phyloP scores from a whole-genome alignment of 2,113 vertebrate species.

The Prunella himalayana region DNA sequence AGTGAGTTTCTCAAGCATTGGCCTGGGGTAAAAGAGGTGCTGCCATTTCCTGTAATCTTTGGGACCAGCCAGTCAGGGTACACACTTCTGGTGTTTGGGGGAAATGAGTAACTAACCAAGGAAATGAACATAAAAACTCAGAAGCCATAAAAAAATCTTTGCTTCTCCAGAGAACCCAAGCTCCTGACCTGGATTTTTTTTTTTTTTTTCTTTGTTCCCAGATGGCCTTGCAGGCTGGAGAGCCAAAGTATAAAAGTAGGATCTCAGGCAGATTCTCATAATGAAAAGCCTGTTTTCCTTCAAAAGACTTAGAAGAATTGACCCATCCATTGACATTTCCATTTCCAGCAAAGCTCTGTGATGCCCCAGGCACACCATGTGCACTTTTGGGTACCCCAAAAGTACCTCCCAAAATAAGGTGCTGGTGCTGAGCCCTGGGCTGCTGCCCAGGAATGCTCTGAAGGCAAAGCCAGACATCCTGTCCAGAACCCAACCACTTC shows the following conservation, averaged over 20 bases:
- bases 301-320: background rate
- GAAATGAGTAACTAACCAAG: background rate
- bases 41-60: background rate
- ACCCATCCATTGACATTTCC: background rate
- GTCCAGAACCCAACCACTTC: background rate
- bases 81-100: background rate
- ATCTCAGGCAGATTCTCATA: background rate
- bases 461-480: background rate
- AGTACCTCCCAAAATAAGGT: background rate
- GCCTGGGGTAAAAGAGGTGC: background rate
- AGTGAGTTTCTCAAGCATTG: background rate
- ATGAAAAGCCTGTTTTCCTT: background rate
- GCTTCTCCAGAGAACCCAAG: background rate
- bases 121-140: background rate
- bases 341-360: background rate
- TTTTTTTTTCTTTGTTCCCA: background rate
- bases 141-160: background rate
- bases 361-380: background rate
- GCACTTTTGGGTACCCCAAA: background rate
- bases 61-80: background rate
- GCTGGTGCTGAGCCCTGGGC: rapidly evolving
- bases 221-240: background rate
- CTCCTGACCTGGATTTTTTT: background rate
- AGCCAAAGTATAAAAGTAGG: background rate
- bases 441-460: background rate